A percentile compares a stretch with the other conserved stretches of the same genome.
phyloP scores from a whole-genome alignment of 2,888 invertebrate genomes.

The Sabatieria punctata region DNA sequence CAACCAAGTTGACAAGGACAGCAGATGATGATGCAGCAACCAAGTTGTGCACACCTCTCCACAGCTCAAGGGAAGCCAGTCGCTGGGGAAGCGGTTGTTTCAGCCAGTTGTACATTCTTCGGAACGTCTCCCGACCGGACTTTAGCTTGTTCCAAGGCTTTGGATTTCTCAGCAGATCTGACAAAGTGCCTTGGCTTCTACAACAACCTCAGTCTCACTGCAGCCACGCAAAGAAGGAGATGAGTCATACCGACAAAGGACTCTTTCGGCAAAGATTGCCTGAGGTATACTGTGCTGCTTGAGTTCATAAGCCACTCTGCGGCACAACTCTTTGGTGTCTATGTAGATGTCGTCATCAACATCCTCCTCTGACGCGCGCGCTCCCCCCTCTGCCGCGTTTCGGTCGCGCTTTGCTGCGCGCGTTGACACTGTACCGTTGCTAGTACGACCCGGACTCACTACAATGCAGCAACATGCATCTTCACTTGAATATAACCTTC shows the following conservation, averaged over 20 bases:
- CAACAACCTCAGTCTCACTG: too few species aligned
- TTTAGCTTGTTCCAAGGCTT: conserved; percentile 32
- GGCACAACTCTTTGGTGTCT: conserved; percentile 10
- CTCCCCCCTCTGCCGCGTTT: too few species aligned
- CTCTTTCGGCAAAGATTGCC: conserved; percentile 26
- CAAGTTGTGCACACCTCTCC: too few species aligned
- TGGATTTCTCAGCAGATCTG: conserved; percentile 28
- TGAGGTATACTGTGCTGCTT: conserved; percentile 22
- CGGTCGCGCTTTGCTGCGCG: too few species aligned
- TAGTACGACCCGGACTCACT: too few species aligned
- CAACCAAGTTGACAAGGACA: too few species aligned
- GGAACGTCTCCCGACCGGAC: conserved; percentile 30
- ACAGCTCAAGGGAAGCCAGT: conserved; percentile 5
- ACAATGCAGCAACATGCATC: too few species aligned
- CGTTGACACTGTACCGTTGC: too few species aligned
- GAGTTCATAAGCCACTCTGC: conserved; percentile 24
- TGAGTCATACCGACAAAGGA: conserved; percentile 17
- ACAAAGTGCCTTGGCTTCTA: conserved; percentile 29
- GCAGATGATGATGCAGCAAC: too few species aligned
- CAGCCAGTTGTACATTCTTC: conserved; percentile 12
- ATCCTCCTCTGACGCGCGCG: background rate
- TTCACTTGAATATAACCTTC: too few species aligned
- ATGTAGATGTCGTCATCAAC: conserved; percentile 8
- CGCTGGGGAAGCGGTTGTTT: conserved; percentile 5
- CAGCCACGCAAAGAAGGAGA: background rate